A percentile compares a stretch with the other conserved stretches of the same genome.
Conservation (phyloP, 2,797 vertebrate species). For the Sternotherus odoratus region DNA sequence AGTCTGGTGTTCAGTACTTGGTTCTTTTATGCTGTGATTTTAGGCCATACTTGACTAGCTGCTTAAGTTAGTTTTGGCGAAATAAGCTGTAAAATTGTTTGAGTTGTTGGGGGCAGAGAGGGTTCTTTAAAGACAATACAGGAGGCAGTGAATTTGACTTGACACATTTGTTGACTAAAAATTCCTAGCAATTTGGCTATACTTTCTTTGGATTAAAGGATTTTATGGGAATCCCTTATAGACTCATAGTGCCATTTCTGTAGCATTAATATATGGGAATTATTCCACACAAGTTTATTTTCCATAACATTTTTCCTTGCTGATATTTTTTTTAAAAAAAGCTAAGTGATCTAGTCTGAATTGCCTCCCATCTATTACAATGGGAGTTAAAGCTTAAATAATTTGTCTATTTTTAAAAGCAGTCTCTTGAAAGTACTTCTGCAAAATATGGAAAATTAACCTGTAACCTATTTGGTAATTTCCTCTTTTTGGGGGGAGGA, state of each 20-base stretch:
- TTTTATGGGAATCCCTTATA: background rate
- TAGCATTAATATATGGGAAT: background rate
- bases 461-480: conserved; percentile 5
- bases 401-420: conserved; percentile 10
- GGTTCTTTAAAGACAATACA: background rate
- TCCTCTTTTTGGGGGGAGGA: background rate
- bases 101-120: background rate
- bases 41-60: conserved; percentile 15
- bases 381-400: background rate
- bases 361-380: background rate
- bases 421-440: background rate
- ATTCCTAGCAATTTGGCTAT: background rate
- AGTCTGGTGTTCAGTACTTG: background rate
- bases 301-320: background rate
- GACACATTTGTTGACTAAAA: conserved; percentile 11
- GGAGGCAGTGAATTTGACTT: background rate
- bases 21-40: conserved; percentile 2
- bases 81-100: conserved; percentile 16
- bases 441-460: conserved; percentile 33
- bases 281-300: conserved; percentile 1
- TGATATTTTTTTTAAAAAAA: background rate
- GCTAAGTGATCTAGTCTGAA: background rate
- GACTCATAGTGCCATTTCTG: background rate
- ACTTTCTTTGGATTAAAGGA: background rate
- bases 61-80: conserved; percentile 26